Evolutionary conservation across 2,888 invertebrate species (phyloP).

Genomic region (Pyralis farinalis): DNA sequence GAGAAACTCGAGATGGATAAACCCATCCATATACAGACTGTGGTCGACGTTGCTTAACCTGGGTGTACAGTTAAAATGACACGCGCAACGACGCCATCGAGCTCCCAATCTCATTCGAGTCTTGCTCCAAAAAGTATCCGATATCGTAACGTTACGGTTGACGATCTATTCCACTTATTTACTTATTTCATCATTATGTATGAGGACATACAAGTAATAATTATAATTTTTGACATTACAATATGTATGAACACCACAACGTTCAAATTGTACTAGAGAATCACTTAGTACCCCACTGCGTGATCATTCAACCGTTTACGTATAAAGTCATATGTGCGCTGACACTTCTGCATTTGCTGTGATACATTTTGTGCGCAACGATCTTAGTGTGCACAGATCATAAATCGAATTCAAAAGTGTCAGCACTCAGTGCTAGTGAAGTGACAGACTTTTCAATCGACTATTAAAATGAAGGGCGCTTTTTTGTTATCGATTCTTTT

Average conservation of each 20-base stretch:
- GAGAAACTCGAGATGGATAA: too few species aligned
- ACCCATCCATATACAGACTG: too few species aligned
- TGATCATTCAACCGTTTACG: constrained; percentile 43
- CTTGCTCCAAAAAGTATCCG: too few species aligned
- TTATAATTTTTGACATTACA: background rate
- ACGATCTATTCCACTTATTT: too few species aligned
- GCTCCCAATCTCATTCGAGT: too few species aligned
- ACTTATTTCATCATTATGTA: too few species aligned
- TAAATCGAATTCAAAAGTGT: constrained; percentile 8
- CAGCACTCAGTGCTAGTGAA: constrained; percentile 46
- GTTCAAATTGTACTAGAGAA: background rate
- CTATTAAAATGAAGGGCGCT: constrained; percentile 53
- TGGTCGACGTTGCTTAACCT: too few species aligned
- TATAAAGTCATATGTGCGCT: constrained; percentile 58
- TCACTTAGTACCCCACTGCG: constrained; percentile 48
- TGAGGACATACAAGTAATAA: too few species aligned
- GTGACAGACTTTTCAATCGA: constrained; percentile 41
- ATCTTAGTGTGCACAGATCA: constrained; percentile 20
- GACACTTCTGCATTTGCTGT: constrained; percentile 61
- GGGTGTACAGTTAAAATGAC: too few species aligned
- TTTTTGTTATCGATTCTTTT: constrained; percentile 57
- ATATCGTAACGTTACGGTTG: too few species aligned
- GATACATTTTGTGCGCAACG: constrained; percentile 22
- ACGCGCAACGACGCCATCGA: too few species aligned
- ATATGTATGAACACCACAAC: background rate